Percentiles rank a stretch among this genome's conserved stretches.
phyloP scores from a whole-genome alignment of 37 sponge, comb jelly and placozoan species.

The Chondrosia reniformis region DNA sequence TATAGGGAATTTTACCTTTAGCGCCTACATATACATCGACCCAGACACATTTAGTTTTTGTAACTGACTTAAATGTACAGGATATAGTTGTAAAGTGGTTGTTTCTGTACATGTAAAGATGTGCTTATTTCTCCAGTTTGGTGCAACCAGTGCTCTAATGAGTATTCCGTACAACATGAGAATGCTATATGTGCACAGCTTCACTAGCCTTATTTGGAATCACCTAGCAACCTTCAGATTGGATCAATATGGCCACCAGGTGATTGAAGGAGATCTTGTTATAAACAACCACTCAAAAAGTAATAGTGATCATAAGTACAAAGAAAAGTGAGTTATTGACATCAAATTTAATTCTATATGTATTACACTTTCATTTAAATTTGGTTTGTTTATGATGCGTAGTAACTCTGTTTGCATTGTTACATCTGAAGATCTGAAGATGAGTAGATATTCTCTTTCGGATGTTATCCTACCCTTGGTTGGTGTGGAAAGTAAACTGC shows the following conservation, averaged over 20 bases:
- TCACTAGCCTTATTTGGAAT: conserved; percentile 59
- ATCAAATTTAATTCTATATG: background rate
- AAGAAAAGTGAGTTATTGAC: background rate
- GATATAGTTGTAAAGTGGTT: background rate
- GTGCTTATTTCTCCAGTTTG: conserved; percentile 22
- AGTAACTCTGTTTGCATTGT: background rate
- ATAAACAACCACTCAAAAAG: background rate
- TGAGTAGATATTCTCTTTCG: conserved; percentile 12
- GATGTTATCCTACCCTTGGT: conserved; percentile 60
- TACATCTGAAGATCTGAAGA: background rate
- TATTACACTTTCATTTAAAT: background rate
- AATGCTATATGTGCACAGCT: conserved; percentile 28
- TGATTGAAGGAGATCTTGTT: conserved; percentile 61
- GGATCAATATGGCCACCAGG: conserved; percentile 34
- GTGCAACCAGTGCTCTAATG: conserved; percentile 26
- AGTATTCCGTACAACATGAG: conserved; percentile 32
- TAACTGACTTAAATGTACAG: too few relatives aligned
- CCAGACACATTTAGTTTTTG: too few relatives aligned
- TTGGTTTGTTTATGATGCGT: background rate
- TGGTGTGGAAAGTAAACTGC: conserved; percentile 24
- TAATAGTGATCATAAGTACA: background rate
- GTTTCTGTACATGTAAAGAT: too few relatives aligned
- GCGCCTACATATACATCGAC: too few relatives aligned
- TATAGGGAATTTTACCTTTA: too few relatives aligned
- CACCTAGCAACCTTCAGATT: conserved; percentile 39